Evolutionary conservation across 30 jellyfish, hydroid and myxozoan genomes (phyloP).

Genomic region (Pseudorhiza aurosa): DNA sequence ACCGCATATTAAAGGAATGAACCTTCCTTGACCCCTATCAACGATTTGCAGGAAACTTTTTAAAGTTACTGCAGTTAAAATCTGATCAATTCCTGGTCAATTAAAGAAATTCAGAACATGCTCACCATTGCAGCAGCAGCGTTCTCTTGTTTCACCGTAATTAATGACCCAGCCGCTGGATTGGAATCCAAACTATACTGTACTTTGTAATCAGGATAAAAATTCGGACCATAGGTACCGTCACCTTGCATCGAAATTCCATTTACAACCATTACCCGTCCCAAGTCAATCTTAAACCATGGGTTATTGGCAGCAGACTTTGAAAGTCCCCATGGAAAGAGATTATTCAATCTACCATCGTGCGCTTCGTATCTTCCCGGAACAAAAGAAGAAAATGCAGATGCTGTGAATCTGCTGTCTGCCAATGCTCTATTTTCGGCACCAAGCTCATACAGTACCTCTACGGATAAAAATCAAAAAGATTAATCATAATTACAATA

Average conservation of each 20-base stretch:
- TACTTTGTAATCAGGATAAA: constrained; percentile 44
- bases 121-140: constrained; percentile 29
- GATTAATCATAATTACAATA: no score
- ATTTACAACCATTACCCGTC: constrained; percentile 58
- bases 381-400: not conserved
- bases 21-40: no score
- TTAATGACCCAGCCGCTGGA: not conserved
- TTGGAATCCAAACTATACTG: constrained; percentile 28
- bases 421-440: constrained; percentile 59
- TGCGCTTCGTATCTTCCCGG: constrained; percentile 40
- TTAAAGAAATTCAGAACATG: no score
- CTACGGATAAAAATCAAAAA: constrained; percentile 12
- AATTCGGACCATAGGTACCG: constrained; percentile 44
- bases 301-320: not conserved
- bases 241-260: constrained; percentile 77
- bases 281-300: constrained; percentile 70
- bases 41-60: no score
- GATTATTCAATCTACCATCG: constrained; percentile 63
- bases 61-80: no score
- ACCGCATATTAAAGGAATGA: no score
- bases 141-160: constrained; percentile 28
- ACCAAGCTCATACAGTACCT: constrained; percentile 27
- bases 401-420: constrained; percentile 56
- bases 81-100: no score
- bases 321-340: constrained; percentile 40